Conservation (phyloP, 1,140 invertebrate genomes). For the Eulimnadia texana region DNA sequence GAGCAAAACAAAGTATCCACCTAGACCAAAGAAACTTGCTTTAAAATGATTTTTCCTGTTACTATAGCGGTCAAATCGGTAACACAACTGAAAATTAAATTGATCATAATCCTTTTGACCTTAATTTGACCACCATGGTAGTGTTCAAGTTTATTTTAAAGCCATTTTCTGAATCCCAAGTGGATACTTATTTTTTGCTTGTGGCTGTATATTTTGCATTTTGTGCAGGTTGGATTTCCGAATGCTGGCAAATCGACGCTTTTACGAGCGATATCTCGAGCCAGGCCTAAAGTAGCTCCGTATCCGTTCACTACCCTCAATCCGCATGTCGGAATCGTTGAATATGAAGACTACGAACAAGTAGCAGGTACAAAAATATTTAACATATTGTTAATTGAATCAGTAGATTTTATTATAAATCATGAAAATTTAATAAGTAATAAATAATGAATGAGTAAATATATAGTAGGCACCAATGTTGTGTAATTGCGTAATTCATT, state of each 20-base stretch:
- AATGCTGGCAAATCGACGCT: conserved; percentile 96
- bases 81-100: too few species aligned
- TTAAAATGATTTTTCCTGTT: too few species aligned
- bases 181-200: neutral
- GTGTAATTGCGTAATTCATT: too few species aligned
- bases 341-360: conserved; percentile 88
- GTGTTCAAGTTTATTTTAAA: too few species aligned
- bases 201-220: conserved; percentile 16
- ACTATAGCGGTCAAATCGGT: too few species aligned
- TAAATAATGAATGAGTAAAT: too few species aligned
- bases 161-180: too few species aligned
- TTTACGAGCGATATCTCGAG: conserved; percentile 73
- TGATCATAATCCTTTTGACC: too few species aligned
- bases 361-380: conserved; percentile 44
- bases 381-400: neutral
- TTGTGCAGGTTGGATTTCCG: conserved; percentile 75
- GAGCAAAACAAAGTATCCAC: too few species aligned
- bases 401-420: neutral
- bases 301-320: conserved; percentile 94
- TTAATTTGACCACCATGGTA: too few species aligned
- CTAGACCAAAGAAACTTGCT: too few species aligned
- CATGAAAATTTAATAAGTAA: too few species aligned
- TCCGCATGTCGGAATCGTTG: conserved; percentile 80
- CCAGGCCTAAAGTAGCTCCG: conserved; percentile 81
- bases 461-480: neutral